A percentile compares a stretch with the other conserved stretches of the same genome.
Conservation (phyloP, 2,113 vertebrate genomes). For the Rhipidura dahli region DNA sequence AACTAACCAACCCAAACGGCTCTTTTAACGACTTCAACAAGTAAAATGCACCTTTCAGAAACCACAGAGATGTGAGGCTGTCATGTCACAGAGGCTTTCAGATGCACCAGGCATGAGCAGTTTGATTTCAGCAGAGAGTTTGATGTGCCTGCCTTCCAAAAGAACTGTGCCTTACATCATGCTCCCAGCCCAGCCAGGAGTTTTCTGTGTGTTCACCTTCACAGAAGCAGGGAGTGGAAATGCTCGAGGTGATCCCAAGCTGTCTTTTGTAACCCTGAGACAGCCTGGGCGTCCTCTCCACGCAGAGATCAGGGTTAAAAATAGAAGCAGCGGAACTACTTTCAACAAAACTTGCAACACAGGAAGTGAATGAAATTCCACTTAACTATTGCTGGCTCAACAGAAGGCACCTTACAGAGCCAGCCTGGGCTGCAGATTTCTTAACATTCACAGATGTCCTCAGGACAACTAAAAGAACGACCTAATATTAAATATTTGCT, state of each 20-base stretch:
- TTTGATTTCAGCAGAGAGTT: background rate
- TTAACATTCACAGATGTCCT: background rate
- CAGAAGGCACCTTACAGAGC: background rate
- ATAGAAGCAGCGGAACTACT: conserved; percentile 67
- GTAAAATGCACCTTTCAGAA: background rate
- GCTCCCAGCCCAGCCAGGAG: background rate
- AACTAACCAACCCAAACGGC: background rate
- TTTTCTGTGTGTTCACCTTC: background rate
- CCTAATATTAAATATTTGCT: background rate
- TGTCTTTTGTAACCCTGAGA: conserved; percentile 2
- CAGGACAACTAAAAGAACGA: background rate
- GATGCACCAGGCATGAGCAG: background rate
- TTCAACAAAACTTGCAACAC: conserved; percentile 63
- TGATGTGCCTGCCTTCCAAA: background rate
- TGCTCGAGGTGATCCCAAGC: background rate
- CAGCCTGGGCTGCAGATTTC: background rate
- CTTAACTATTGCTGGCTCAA: conserved; percentile 49
- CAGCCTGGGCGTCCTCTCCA: conserved; percentile 9
- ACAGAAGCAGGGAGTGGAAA: background rate
- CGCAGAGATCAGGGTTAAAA: conserved; percentile 62
- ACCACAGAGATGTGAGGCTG: background rate
- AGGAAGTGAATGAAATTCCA: conserved; percentile 72
- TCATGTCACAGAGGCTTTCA: background rate
- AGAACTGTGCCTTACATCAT: background rate
- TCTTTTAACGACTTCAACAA: background rate